Evolutionary conservation across 2,888 invertebrate species (phyloP), one percentile per base, ranked within the genome.

Genomic region (Cheilosia soror): DNA sequence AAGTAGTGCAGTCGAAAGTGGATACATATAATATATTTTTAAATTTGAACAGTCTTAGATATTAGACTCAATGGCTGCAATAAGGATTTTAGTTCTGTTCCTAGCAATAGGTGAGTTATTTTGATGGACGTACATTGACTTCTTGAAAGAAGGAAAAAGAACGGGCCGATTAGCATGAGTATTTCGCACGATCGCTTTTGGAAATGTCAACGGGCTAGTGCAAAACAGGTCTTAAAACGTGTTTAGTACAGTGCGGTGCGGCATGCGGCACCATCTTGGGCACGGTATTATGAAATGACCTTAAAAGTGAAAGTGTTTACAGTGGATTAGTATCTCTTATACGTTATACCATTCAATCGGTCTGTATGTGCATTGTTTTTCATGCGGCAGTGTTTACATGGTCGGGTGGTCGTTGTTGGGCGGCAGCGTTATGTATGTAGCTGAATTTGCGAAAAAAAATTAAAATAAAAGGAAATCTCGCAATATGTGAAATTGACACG

Each of bases 291-390:
- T 66, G 83, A 78, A 84, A 80, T 88, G 88, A 88, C 87, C 88
- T 88, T 87, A 82, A 87, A 87, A 88, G 88, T 88, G 88, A 88
- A 88, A 88, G 88, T 88, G 80, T 66, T 69, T 57, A 66, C 53
- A 25, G 49, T 49, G 47, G 47, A 27, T 68, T 42, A 13, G 31
- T 73, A 53, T 79, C 60, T 72, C 42, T 53, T 42, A 57, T 31
- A 3, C 9, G 25, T 40, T 47, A 47, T 33, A 7, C 42, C 11
- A 31, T 31, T 69, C n/a, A 31, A 15, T 53, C 2, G 37, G 37
- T 11, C 37, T 37, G 37, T 42, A 9, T 42, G 29, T 68, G 42
- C 25, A 33, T 55, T 69, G 44, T 44, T 44, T 66, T 53, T 40
- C 27, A 6, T 42, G 29, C 31, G 40, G 11, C 51, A 42, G 33